Conservation (phyloP, 2,888 invertebrate genomes). For the Germaria angustata region DNA sequence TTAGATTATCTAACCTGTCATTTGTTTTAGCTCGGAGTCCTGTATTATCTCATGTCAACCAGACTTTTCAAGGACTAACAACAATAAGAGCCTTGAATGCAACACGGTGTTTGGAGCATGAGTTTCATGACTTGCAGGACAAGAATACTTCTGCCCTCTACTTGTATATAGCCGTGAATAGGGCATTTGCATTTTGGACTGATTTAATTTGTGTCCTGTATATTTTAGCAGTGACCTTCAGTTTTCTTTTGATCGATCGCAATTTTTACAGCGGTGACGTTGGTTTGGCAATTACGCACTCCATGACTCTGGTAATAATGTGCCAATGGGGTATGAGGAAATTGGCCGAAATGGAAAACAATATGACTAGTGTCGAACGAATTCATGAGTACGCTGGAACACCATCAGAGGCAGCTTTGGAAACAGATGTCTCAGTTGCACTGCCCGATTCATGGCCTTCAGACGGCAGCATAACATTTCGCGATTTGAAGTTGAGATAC, state of each 20-base stretch:
- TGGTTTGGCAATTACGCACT: slow-evolving; percentile 87
- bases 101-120: slow-evolving; percentile 83
- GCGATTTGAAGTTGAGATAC: slow-evolving; percentile 86
- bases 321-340: slow-evolving; percentile 93
- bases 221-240: slow-evolving; percentile 90
- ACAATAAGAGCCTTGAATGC: slow-evolving; percentile 88
- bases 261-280: slow-evolving; percentile 83
- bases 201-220: slow-evolving; percentile 94
- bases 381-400: slow-evolving; percentile 89
- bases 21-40: slow-evolving; percentile 86
- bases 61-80: slow-evolving; percentile 87
- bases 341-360: slow-evolving; percentile 90
- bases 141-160: slow-evolving; percentile 87
- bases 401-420: slow-evolving; percentile 83
- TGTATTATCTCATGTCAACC: slow-evolving; percentile 87
- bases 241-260: slow-evolving; percentile 85
- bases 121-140: slow-evolving; percentile 84
- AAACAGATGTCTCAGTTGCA: slow-evolving; percentile 77
- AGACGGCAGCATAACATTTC: slow-evolving; percentile 84
- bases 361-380: slow-evolving; percentile 91
- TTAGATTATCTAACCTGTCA: too few relatives aligned
- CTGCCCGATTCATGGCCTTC: slow-evolving; percentile 85
- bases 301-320: slow-evolving; percentile 86
- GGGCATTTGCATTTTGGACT: slow-evolving; percentile 96
- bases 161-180: slow-evolving; percentile 90